These are phyloP conservation scores for Volucella zonaria DNA, from an alignment of 2,888 invertebrate genomes.

Conservation along the genomic window DNA sequence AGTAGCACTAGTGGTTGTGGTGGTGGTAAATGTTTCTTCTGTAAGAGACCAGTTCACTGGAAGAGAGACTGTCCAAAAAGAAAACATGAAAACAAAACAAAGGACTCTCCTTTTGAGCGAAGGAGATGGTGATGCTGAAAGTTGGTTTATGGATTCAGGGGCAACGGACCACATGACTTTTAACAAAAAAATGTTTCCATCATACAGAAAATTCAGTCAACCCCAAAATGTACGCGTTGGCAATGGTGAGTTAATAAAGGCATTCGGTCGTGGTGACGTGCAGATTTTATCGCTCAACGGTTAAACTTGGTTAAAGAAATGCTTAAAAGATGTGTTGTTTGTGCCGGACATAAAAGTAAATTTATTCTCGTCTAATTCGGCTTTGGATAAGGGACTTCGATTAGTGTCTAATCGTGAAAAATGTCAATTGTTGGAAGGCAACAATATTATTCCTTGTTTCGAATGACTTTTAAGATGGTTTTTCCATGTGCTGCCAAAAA, in stretches of 20 bases:
- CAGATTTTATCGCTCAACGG: constrained; percentile 65
- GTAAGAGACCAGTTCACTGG: constrained; percentile 66
- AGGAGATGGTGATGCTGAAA: constrained; percentile 15
- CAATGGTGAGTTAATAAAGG: constrained; percentile 60
- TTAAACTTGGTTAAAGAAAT: constrained; percentile 64
- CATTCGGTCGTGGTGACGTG: constrained; percentile 62
- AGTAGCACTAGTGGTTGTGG: not conserved
- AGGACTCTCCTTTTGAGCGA: constrained; percentile 10
- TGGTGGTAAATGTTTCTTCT: constrained; percentile 70
- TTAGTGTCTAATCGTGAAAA: no score
- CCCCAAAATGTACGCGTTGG: constrained; percentile 50
- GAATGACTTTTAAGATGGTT: no score
- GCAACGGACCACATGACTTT: constrained; percentile 36
- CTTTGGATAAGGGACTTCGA: no score
- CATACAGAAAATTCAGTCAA: constrained; percentile 5
- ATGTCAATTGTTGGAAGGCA: no score
- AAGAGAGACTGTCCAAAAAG: constrained; percentile 62
- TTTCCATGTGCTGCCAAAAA: no score
- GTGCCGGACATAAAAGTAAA: constrained; percentile 72
- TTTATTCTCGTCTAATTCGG: constrained; percentile 71
- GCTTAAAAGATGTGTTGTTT: constrained; percentile 68
- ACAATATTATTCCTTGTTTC: no score
- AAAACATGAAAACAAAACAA: constrained; percentile 26
- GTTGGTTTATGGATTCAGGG: constrained; percentile 36
- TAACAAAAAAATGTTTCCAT: constrained; percentile 25